Base-by-base conservation (phyloP, 2,113 vertebrate genomes). In the Egretta garzetta region DNA sequence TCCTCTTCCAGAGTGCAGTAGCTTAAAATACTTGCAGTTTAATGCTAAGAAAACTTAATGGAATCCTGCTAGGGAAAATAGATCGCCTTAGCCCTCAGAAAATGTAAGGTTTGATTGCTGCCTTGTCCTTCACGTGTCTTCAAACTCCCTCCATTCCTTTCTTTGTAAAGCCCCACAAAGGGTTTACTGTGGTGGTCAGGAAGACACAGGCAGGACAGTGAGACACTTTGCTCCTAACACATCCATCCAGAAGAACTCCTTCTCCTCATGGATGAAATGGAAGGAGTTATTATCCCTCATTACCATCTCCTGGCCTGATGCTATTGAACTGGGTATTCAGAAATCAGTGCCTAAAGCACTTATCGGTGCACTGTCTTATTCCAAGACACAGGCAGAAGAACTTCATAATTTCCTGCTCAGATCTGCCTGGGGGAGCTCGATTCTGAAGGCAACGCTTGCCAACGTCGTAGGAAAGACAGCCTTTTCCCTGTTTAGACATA, bases 31-130 rank as follows among this genome's bases (percentile, higher is more conserved):
- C 83, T 94, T 95, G 88, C 80, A 88, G 43, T 90, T 96, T 94
- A 93, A 89, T 53, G 83, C 91, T 82, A 76, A 91, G 84, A 84
- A 96, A 96, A 94, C 53, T 81, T 94, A 96, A 95, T 96, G 77
- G 89, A 93, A 95, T 91, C 45, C 66, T 93, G 56, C 4, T 12
- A 92, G 76, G 47, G 56, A 47, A 95, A 95, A 87, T 37, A 59
- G 47, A 79, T 87, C 16, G 35, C 67, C 58, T 90, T 70, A 45
- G 52, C 35, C 53, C 70, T 41, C 66, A 93, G 73, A 52, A 95
- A 94, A 70, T 87, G 49, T 53, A 64, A 63, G 17, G 56, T 85
- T 84, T 4, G 8, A 32, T 80, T 94, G 33, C 67, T 95, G 66
- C 66, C 91, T 95, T 70, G 80, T 96, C 74, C 86, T 74, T 47